Conservation (phyloP, 2,113 vertebrate genomes). For the Psephotus haematonotus region DNA sequence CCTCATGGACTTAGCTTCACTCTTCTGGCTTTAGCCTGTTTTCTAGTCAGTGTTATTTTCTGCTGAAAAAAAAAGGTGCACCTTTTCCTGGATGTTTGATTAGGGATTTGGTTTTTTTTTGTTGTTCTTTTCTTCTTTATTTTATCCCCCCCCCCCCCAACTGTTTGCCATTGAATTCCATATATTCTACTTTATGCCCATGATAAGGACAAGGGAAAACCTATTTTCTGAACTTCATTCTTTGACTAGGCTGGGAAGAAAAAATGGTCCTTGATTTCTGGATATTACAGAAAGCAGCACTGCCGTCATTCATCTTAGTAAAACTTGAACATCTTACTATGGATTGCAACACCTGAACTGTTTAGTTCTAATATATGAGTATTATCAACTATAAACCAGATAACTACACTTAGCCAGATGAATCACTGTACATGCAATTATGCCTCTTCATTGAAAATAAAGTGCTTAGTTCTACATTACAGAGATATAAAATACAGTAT, state of each 20-base stretch:
- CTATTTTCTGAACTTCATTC: background rate
- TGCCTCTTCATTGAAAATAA: background rate
- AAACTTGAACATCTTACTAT: background rate
- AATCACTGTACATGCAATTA: background rate
- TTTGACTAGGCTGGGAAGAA: background rate
- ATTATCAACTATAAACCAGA: background rate
- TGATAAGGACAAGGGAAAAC: background rate
- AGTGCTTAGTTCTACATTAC: background rate
- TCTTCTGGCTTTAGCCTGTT: background rate
- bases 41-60: background rate
- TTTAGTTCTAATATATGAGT: background rate
- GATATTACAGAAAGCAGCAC: background rate
- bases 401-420: background rate
- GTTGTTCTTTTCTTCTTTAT: background rate
- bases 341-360: background rate
- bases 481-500: background rate
- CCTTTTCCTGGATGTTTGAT: background rate
- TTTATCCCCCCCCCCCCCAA: too few relatives aligned
- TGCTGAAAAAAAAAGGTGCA: background rate
- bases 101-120: background rate
- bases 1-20: background rate
- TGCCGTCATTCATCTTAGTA: background rate
- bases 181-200: background rate
- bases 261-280: background rate
- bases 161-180: background rate